Base-by-base conservation (phyloP, 2,113 vertebrate species). In the Pseudolaguvia tuberculata region DNA sequence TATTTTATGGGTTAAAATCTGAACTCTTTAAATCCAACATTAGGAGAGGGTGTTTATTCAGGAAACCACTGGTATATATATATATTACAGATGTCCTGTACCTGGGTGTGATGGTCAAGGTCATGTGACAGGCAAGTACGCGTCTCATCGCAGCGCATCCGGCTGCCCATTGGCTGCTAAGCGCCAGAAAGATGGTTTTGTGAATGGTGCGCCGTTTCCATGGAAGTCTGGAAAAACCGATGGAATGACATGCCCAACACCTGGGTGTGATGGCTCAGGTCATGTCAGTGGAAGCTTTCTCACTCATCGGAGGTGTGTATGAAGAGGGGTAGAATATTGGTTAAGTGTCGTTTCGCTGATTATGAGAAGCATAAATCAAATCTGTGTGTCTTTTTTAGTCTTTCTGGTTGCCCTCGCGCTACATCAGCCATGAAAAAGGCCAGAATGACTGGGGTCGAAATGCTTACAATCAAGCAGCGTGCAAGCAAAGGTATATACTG, bases 391-490 rank as follows among this genome's bases (percentile, higher is more conserved):
- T 79, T 72, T 15, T 84, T 70, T 87, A 98, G 96, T 92, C 91
- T 99, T 83, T 99, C 97, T 13, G 97, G 97, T 86, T 99, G 97
- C 87, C 97, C 97, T 1, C 92, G 97, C 77, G 97, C 97, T 84
- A 98, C 96, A 31, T 97, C 96, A 5, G 96, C 96, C 61, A 98
- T 99, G 97, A 98, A 96, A 93, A 99, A 98, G 89, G 97, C 97
- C 73, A 91, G 96, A 83, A 91, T 99, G 82, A 98, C 96, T 0
- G 96, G 95, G 80, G 94, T 97, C 87, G 96, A 99, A 88, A 95
- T 98, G 96, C 88, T 98, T 83, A 96, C 96, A 80, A 96, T 98
- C 92, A 97, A 97, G 84, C 90, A 92, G 29, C 90, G 63, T 67
- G 63, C 92, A 86, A 94, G 92, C 91, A 96, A 97, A 58, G 97